A percentile compares a stretch with the other conserved stretches of the same genome.
Conservation (phyloP, 2,797 vertebrate genomes). For the Varecia variegata region DNA sequence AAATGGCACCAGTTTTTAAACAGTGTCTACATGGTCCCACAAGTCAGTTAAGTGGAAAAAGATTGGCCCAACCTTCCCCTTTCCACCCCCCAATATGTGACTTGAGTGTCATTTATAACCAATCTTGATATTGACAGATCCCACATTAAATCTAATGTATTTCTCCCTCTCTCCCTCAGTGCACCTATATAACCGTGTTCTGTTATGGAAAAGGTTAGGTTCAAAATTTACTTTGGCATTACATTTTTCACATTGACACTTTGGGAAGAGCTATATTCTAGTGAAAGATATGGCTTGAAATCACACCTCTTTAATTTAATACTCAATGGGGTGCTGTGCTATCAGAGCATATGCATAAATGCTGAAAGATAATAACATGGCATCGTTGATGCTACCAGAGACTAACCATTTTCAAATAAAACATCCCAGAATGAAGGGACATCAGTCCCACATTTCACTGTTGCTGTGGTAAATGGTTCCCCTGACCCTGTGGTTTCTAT, state of each 20-base stretch:
- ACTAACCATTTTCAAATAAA: constrained; percentile 74
- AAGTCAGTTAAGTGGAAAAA: not conserved
- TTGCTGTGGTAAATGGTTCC: constrained; percentile 71
- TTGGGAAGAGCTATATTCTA: not conserved
- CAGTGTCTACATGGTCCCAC: not conserved
- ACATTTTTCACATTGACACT: constrained; percentile 12
- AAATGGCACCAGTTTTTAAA: not conserved
- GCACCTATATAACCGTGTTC: not conserved
- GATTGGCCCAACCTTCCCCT: not conserved
- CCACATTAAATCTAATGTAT: not conserved
- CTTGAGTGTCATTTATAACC: not conserved
- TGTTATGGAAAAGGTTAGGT: not conserved
- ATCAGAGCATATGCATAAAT: constrained; percentile 30
- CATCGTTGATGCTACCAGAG: constrained; percentile 27
- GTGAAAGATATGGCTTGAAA: constrained; percentile 1
- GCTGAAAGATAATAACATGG: constrained; percentile 51
- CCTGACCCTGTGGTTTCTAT: constrained; percentile 77
- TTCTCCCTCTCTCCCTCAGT: not conserved
- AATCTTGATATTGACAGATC: not conserved
- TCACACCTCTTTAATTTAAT: not conserved
- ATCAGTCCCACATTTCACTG: constrained; percentile 54
- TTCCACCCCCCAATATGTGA: not conserved
- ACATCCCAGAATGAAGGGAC: constrained; percentile 51
- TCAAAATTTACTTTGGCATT: not conserved
- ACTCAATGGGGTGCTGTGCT: constrained; percentile 11